Base-by-base conservation (phyloP, 2,888 invertebrate species). In the Diadromus collaris region DNA sequence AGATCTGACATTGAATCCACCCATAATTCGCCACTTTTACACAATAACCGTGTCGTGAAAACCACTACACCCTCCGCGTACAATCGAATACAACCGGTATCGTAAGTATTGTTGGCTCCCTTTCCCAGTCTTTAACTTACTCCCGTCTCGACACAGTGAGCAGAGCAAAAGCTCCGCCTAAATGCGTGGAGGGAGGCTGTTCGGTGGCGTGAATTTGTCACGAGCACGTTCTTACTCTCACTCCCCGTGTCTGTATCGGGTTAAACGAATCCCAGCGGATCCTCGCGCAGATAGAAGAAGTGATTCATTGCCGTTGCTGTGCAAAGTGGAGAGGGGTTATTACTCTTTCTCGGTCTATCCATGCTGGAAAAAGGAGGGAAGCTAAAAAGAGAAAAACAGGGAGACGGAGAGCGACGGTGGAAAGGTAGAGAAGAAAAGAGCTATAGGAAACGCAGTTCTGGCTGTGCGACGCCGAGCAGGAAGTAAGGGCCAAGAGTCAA, bases 401-500 rank as follows among this genome's bases (percentile, higher is more conserved):
- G 61, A 48, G 27, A 61, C 54, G 38, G 51, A 51, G 71, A 51
- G 64, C 24, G 72, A 48, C 16, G 10, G 24, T 27, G 29, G 51
- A 56, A 44, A 51, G 63, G 10, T 27, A 32, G 56, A 46, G 65
- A 46, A 51, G 76, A 64, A 69, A 56, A 61, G 73, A 56, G 58
- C 6, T 32, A 60, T 58, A 64, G 64, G 29, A 48, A 56, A 24
- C 29, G 54, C 7, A 48, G 54, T 56, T 38, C 41, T n/a, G 34
- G 60, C 60, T 34, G 19, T 10, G 48, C 48, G 61, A 64, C 76
- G 71, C 58, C 78, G 56, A 81, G 79, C 72, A 79, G 79, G 76
- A 81, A 78, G 79, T 78, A 72, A 81, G 82, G 81, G 82, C 76
- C 81, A 83, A 84, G 81, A 84, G 84, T 84, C 85, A 82, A 83